Conservation (phyloP, 2,113 vertebrate genomes). For the Eptatretus burgeri region DNA sequence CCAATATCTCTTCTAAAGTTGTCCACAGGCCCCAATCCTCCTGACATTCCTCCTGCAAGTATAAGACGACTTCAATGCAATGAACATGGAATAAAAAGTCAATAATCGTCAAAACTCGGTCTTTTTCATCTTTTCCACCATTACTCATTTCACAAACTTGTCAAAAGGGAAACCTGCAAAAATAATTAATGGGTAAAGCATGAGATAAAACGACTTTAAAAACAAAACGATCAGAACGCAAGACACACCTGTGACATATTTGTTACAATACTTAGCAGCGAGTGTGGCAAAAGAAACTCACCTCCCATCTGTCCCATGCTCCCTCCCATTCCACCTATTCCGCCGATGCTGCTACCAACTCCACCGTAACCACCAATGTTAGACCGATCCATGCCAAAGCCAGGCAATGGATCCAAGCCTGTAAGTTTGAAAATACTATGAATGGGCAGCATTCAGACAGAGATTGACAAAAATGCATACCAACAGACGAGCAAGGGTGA, state of each 20-base stretch:
- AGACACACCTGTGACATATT: background rate
- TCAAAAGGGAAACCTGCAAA: no score
- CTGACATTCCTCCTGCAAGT: no score
- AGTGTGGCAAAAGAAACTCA: constrained; percentile 16
- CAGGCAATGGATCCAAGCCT: constrained; percentile 16
- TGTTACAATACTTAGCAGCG: background rate
- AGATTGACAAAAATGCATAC: no score
- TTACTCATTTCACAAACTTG: no score
- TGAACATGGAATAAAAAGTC: background rate
- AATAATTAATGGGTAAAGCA: background rate
- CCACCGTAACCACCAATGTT: constrained; percentile 52
- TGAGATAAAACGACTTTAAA: background rate
- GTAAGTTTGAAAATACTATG: no score
- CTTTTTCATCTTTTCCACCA: no score
- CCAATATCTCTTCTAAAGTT: constrained; percentile 13
- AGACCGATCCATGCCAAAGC: constrained; percentile 43
- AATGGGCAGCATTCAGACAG: no score
- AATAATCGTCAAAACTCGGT: background rate
- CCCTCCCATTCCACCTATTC: constrained; percentile 26
- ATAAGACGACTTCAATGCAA: background rate
- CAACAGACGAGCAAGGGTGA: background rate
- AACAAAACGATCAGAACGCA: background rate
- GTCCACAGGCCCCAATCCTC: constrained; percentile 12
- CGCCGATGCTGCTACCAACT: constrained; percentile 12
- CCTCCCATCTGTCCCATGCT: constrained; percentile 37